Evolutionary conservation across 1,140 invertebrate genomes (phyloP), one percentile per base, ranked within the genome.

Genomic region (Caenorhabditis latens): DNA sequence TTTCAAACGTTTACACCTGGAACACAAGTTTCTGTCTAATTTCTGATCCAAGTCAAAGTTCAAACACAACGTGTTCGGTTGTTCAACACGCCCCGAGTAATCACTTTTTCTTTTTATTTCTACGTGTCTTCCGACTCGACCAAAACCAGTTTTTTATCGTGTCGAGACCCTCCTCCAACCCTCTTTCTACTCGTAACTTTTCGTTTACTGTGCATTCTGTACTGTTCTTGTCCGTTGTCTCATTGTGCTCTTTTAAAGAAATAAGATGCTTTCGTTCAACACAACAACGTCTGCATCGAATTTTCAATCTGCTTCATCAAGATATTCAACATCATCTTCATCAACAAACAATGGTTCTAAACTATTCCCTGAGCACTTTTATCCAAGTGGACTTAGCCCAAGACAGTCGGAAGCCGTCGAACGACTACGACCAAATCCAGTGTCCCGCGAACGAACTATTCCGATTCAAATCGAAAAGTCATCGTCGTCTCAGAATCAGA

Each of bases 321-420:
- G 57, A 84, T 84, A 84, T 84, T 84, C 32, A 42, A 43, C 42
- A 43, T 58, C 40, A 16, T 61, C 53, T n/a, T 58, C 82, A 55
- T 19, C 40, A 46, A 16, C 19, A 9, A 16, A 11, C 63, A 79
- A 79, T 79, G 46, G 48, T 55, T 83, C 53, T 8, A 61, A 84
- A 84, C 19, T 84, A 61, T 84, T 57, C 8, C 82, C 57, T 42
- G 82, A 43, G 82, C 53, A 84, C 42, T 61, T 57, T 16, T 58
- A 58, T 58, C 71, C 71, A 8, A 79, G 71, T 24, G 71, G 71
- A 79, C 83, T 88, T 16, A 88, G 87, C 58, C 87, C 87, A 53
- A 50, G 87, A 71, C 87, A 88, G 79, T 87, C 85, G 57, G 87
- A 88, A 63, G 87, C 87, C 48, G 61, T 88, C 85, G 87, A 88